Base-by-base conservation (phyloP, 2,888 invertebrate genomes). In the Mythimna albipuncta region DNA sequence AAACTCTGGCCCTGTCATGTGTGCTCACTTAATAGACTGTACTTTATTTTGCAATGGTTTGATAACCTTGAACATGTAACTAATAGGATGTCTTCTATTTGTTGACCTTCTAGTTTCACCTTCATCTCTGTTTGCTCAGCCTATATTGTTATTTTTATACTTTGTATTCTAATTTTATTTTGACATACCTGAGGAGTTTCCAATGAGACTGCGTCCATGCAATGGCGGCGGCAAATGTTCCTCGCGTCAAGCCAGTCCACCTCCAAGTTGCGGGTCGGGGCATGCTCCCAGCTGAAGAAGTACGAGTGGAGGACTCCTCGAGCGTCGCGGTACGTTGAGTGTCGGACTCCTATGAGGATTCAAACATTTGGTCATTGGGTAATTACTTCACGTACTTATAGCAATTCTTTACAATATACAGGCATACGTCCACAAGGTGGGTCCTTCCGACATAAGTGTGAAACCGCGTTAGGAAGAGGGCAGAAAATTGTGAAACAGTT, bases 271-370 rank as follows among this genome's bases (percentile, higher is more conserved):
- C 98, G 97, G 41, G 98, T 98, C 3, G 98, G 98, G 64, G 97
- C 97, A 91, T 98, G 98, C 87, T 98, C 98, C 98, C 98, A 98
- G 91, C 98, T 98, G 97, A 99, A 99, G 98, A 99, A 99, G 96
- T 99, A 99, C 38, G 98, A 98, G 92, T 99, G 99, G 7, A 98
- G 97, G 41, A 98, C 98, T 62, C 98, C 98, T 72, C 98, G 97
- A 16, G 98, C 98, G 92, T 99, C 99, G 85, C 98, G 97, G 95
- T 98, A 99, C 21, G 98, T 98, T 59, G 98, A 98, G 91, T 99
- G 99, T 81, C 98, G 97, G 52, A 99, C 98, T 88, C 98, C 98
- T 98, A 91, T 11, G 44, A 19, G 5, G 13, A 65, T 35, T 64
- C 26, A 73, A 75, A 57, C 38, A 47, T 54, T 78, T 65, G 35